phyloP scores from a whole-genome alignment of 2,113 vertebrate genomes.

The Notothenia rossii region DNA sequence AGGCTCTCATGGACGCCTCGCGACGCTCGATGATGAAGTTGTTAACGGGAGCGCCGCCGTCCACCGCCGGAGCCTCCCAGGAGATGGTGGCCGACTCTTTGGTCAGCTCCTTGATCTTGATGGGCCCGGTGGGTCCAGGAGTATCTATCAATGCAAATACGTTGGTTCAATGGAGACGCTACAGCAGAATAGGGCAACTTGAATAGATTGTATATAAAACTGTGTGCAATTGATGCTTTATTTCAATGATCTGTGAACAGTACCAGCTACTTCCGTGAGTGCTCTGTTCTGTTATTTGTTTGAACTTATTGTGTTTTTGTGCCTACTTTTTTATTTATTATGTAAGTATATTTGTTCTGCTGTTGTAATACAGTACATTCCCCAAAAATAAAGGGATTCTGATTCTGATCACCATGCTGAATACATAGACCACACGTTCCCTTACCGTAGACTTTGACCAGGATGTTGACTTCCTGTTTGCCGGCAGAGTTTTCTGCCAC shows the following conservation, averaged over 20 bases:
- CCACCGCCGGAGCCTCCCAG: conserved; percentile 94
- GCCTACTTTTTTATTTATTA: too few relatives aligned
- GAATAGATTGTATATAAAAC: too few relatives aligned
- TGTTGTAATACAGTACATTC: too few relatives aligned
- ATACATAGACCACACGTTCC: not conserved
- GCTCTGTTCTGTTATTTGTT: too few relatives aligned
- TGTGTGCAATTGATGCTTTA: too few relatives aligned
- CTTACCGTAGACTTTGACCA: conserved; percentile 97
- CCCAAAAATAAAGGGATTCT: too few relatives aligned
- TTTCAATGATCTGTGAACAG: too few relatives aligned
- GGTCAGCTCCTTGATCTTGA: conserved; percentile 93
- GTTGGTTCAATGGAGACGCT: not conserved
- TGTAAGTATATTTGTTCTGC: too few relatives aligned
- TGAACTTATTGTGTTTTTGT: too few relatives aligned
- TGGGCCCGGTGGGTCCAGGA: conserved; percentile 92
- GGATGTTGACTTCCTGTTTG: conserved; percentile 93
- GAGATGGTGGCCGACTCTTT: conserved; percentile 92
- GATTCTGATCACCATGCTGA: too few relatives aligned
- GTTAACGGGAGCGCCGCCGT: conserved; percentile 95
- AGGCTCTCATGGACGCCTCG: conserved; percentile 98
- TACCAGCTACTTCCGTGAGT: too few relatives aligned
- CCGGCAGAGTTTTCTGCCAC: conserved; percentile 96
- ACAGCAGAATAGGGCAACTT: too few relatives aligned
- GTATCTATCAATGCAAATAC: conserved; percentile 85
- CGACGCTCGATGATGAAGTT: conserved; percentile 97